phyloP scores from a whole-genome alignment of 2,113 vertebrate genomes.

The Lota lota region DNA sequence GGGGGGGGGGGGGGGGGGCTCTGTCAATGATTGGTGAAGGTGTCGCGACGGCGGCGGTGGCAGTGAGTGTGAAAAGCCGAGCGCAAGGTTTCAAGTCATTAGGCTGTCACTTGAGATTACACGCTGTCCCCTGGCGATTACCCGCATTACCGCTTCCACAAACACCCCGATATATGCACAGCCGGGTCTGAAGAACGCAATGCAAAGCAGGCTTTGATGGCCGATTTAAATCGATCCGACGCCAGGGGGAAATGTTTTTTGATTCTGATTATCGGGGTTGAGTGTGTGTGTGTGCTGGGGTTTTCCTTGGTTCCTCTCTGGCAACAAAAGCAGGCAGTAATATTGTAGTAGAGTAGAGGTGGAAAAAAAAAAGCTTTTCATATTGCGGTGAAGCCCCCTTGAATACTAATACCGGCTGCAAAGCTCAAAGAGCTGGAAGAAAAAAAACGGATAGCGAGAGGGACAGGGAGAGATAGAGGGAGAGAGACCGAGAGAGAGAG shows the following conservation, averaged over 20 bases:
- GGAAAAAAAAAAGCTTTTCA: conserved; percentile 46
- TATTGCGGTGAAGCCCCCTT: conserved; percentile 48
- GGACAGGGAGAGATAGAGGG: conserved; percentile 45
- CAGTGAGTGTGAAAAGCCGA: conserved; percentile 39
- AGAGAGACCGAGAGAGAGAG: conserved; percentile 20
- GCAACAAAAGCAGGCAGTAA: conserved; percentile 24
- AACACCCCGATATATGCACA: conserved; percentile 49
- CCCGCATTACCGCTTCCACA: conserved; percentile 56
- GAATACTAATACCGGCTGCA: conserved; percentile 67
- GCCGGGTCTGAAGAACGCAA: conserved; percentile 28
- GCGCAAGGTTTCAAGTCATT: conserved; percentile 62
- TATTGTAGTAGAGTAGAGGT: not conserved
- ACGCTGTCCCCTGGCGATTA: conserved; percentile 59
- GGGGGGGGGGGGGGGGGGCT: conserved; percentile 18
- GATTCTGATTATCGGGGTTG: conserved; percentile 32
- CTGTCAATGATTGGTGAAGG: conserved; percentile 55
- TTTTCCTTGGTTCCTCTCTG: not conserved
- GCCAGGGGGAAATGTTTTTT: conserved; percentile 41
- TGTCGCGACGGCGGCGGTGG: conserved; percentile 28
- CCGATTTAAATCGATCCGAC: conserved; percentile 39
- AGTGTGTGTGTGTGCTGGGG: not conserved
- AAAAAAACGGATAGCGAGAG: conserved; percentile 41
- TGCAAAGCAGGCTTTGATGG: conserved; percentile 27
- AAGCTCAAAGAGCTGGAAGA: conserved; percentile 54
- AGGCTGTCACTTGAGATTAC: conserved; percentile 72